Percentiles rank a stretch among this genome's conserved stretches.
Evolutionary conservation across 2,113 vertebrate species (phyloP).

Genomic region (Machaerirhynchus nigripectus): DNA sequence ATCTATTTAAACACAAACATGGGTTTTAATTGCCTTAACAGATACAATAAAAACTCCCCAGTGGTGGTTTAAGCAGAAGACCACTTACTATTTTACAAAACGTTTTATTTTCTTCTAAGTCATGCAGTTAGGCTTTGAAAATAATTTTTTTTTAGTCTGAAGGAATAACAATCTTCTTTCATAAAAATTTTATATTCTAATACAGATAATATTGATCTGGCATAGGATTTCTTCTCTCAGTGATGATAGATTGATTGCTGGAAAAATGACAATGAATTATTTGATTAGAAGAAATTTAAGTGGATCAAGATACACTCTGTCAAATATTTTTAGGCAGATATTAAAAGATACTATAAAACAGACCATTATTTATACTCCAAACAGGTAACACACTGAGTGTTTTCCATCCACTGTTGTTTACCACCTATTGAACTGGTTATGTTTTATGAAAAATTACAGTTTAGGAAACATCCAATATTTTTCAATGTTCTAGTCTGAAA

Average conservation of each 20-base stretch:
- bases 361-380: not conserved
- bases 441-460: not conserved
- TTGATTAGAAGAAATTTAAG: not conserved
- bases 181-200: not conserved
- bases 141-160: not conserved
- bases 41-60: not conserved
- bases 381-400: not conserved
- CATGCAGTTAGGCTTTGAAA: not conserved
- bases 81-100: not conserved
- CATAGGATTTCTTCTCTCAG: not conserved
- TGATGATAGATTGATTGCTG: not conserved
- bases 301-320: not conserved
- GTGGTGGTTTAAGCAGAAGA: not conserved
- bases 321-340: not conserved
- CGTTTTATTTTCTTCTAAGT: not conserved
- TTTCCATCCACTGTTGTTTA: not conserved
- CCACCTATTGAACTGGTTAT: not conserved
- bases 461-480: not conserved
- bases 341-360: not conserved
- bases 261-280: not conserved
- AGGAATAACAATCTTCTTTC: not conserved
- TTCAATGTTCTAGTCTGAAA: not conserved
- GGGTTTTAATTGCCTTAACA: fast-evolving
- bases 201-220: not conserved
- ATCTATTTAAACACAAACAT: not conserved